Conservation (phyloP, 1,140 invertebrate species). For the Caligus rogercresseyi region DNA sequence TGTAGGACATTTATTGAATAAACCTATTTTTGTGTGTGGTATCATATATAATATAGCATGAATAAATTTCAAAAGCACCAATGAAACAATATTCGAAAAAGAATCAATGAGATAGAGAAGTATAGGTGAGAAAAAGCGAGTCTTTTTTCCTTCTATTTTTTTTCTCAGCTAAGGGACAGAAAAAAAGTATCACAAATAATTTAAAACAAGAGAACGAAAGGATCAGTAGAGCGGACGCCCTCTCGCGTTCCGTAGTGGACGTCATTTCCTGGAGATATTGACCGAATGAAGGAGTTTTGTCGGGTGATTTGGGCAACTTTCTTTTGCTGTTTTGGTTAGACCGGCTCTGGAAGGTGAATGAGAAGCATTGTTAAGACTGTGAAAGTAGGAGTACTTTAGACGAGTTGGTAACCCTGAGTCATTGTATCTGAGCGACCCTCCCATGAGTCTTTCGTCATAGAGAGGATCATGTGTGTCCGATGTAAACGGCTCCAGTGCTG, state of each 20-base stretch:
- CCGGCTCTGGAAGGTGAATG: conserved; percentile 55
- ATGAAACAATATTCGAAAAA: too few relatives aligned
- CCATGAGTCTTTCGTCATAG: conserved; percentile 61
- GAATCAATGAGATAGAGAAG: too few relatives aligned
- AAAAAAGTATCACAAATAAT: too few relatives aligned
- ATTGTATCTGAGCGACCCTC: conserved; percentile 68
- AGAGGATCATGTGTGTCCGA: conserved; percentile 59
- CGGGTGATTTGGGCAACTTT: not conserved
- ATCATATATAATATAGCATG: too few relatives aligned
- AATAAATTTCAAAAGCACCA: too few relatives aligned
- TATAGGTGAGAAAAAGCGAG: too few relatives aligned
- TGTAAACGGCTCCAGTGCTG: conserved; percentile 62
- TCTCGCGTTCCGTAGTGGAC: not conserved
- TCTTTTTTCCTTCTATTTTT: too few relatives aligned
- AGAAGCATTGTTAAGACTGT: conserved; percentile 75
- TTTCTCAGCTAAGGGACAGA: too few relatives aligned
- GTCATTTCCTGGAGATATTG: not conserved
- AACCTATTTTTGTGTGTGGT: too few relatives aligned
- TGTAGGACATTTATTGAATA: too few relatives aligned
- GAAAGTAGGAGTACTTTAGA: conserved; percentile 68
- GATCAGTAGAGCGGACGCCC: too few relatives aligned
- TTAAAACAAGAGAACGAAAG: too few relatives aligned
- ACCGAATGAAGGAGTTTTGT: not conserved
- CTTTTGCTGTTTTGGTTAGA: not conserved
- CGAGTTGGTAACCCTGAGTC: conserved; percentile 76